phyloP scores from a whole-genome alignment of 1,140 invertebrate genomes.

The Trichogramma pretiosum region DNA sequence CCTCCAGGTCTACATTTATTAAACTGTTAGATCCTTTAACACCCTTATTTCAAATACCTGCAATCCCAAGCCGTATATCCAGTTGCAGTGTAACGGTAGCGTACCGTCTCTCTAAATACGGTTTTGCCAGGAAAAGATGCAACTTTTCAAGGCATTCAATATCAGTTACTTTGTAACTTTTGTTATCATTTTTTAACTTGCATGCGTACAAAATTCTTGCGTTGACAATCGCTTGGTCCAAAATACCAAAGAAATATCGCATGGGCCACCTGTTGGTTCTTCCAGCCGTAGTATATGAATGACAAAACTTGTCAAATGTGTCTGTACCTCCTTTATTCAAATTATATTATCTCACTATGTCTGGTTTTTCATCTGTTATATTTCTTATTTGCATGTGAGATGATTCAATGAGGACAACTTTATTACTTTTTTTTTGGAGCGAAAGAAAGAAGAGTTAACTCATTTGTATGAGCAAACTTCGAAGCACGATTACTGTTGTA shows the following conservation, averaged over 20 bases:
- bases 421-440: conserved; percentile 31
- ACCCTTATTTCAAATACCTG: too few species aligned
- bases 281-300: conserved; percentile 19
- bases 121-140: too few species aligned
- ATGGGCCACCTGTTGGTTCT: conserved; percentile 27
- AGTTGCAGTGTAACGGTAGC: too few species aligned
- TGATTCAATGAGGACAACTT: conserved; percentile 32
- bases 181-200: too few species aligned
- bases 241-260: conserved; percentile 20
- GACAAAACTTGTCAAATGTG: conserved; percentile 31
- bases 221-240: conserved; percentile 23
- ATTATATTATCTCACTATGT: conserved; percentile 39
- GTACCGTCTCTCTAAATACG: too few species aligned
- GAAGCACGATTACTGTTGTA: conserved; percentile 30
- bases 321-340: conserved; percentile 36
- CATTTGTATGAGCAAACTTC: conserved; percentile 28
- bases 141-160: too few species aligned
- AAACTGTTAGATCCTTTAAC: too few species aligned
- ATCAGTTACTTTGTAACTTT: too few species aligned
- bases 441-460: conserved; percentile 33
- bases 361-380: conserved; percentile 28
- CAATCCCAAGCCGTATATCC: too few species aligned
- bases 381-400: too few species aligned
- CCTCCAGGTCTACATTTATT: too few species aligned
- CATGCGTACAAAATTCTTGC: conserved; percentile 18